phyloP scores from a whole-genome alignment of 2,113 vertebrate species.

The Sceloporus undulatus region DNA sequence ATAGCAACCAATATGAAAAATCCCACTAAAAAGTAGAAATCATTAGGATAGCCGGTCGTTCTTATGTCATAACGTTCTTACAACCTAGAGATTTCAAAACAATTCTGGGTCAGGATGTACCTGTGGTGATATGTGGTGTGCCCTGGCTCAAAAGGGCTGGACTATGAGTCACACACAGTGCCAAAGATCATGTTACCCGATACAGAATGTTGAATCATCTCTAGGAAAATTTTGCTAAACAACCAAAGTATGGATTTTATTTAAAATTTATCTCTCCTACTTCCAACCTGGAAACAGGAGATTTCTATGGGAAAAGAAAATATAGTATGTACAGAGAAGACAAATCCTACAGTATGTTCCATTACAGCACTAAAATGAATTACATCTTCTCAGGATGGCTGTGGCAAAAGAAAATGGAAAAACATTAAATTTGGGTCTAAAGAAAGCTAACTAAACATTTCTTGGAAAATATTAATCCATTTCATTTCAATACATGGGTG shows the following conservation, averaged over 20 bases:
- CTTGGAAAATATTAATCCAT: neutral
- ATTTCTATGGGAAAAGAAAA: neutral
- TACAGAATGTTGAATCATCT: neutral
- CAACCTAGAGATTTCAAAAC: neutral
- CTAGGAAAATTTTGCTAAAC: neutral
- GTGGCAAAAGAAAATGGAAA: neutral
- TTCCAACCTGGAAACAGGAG: neutral
- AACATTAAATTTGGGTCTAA: neutral
- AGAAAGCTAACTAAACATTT: neutral
- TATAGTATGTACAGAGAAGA: too few relatives aligned
- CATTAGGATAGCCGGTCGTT: neutral
- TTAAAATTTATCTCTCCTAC: neutral
- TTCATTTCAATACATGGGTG: neutral
- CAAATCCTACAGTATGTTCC: too few relatives aligned
- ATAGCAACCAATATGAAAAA: too few relatives aligned
- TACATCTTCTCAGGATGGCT: neutral
- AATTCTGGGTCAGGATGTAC: neutral
- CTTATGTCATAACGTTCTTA: too few relatives aligned
- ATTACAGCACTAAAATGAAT: neutral
- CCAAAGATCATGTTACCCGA: neutral
- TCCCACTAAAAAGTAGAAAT: neutral
- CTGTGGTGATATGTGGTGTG: neutral
- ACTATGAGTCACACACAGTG: too few relatives aligned
- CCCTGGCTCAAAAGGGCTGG: neutral
- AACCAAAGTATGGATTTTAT: neutral